Evolutionary conservation across 2,797 vertebrate genomes (phyloP).

Genomic region (Peromyscus eremicus): DNA sequence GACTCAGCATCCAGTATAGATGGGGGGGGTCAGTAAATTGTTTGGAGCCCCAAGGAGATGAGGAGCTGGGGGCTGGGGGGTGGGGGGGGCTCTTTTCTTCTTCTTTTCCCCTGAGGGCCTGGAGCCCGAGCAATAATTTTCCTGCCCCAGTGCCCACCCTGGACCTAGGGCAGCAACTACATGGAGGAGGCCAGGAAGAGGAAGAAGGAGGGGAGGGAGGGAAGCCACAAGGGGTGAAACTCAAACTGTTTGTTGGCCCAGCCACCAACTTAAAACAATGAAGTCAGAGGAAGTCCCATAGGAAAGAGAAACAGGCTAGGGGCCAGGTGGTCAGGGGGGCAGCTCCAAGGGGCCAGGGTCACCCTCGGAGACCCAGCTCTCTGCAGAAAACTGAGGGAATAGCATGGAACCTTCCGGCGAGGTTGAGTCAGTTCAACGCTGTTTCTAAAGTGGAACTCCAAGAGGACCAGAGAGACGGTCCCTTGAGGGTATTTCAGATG

Average conservation of each 20-base stretch:
- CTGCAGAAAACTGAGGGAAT: background rate
- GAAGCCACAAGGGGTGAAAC: conserved; percentile 78
- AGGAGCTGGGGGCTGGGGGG: background rate
- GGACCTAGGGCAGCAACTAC: background rate
- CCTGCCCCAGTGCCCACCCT: background rate
- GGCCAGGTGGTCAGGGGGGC: background rate
- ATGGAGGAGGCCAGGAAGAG: background rate
- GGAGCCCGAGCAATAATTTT: background rate
- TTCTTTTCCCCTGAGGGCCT: background rate
- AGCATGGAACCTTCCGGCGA: rapidly evolving
- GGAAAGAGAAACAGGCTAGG: conserved; percentile 65
- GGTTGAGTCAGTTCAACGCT: background rate
- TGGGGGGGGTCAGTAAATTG: too few relatives aligned
- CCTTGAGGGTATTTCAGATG: rapidly evolving
- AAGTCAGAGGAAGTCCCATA: conserved; percentile 82
- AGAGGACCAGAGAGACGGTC: rapidly evolving
- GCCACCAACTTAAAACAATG: conserved; percentile 87
- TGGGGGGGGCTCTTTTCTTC: background rate
- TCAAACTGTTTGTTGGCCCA: conserved; percentile 83
- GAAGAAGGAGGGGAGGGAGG: background rate
- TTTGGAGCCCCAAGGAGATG: background rate
- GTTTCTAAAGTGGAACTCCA: background rate
- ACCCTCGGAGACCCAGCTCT: background rate
- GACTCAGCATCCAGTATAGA: background rate
- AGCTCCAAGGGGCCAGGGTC: background rate